phyloP scores from a whole-genome alignment of 2,797 vertebrate genomes.

The Ctenochaetus hawaiiensis region DNA sequence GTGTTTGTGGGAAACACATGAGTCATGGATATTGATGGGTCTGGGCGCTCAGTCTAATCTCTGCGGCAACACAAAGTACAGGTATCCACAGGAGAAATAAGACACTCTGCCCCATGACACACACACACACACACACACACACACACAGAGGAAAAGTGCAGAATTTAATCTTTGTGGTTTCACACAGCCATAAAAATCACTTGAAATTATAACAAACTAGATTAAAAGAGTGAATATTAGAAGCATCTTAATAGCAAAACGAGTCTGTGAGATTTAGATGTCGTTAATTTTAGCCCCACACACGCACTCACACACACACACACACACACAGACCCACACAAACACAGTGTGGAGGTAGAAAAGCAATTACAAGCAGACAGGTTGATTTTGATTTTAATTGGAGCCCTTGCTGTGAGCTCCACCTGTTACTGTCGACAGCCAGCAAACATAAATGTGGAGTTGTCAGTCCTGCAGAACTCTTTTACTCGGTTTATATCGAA shows the following conservation, averaged over 20 bases:
- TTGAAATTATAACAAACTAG: conserved; percentile 49
- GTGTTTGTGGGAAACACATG: conserved; percentile 54
- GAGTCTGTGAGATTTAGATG: conserved; percentile 49
- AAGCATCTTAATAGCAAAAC: conserved; percentile 50
- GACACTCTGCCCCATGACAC: conserved; percentile 38
- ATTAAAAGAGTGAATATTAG: conserved; percentile 44
- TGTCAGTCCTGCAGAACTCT: conserved; percentile 57
- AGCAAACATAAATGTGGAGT: conserved; percentile 66
- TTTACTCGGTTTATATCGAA: conserved; percentile 49
- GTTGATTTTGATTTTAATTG: conserved; percentile 82
- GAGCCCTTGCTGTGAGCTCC: conserved; percentile 74
- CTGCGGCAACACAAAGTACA: conserved; percentile 71
- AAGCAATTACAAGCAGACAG: conserved; percentile 77
- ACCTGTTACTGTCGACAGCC: conserved; percentile 80
- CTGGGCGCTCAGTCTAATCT: conserved; percentile 73
- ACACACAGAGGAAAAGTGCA: conserved; percentile 11
- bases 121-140: conserved; percentile 19
- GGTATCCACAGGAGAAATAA: conserved; percentile 70
- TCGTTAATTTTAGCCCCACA: conserved; percentile 58
- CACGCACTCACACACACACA: conserved; percentile 18
- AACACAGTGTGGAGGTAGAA: conserved; percentile 49
- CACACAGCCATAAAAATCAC: conserved; percentile 42
- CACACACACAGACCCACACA: conserved; percentile 15
- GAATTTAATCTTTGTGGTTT: conserved; percentile 42
- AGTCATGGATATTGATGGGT: conserved; percentile 79